Evolutionary conservation across 2,113 vertebrate genomes (phyloP).

Genomic region (Columbina picui): DNA sequence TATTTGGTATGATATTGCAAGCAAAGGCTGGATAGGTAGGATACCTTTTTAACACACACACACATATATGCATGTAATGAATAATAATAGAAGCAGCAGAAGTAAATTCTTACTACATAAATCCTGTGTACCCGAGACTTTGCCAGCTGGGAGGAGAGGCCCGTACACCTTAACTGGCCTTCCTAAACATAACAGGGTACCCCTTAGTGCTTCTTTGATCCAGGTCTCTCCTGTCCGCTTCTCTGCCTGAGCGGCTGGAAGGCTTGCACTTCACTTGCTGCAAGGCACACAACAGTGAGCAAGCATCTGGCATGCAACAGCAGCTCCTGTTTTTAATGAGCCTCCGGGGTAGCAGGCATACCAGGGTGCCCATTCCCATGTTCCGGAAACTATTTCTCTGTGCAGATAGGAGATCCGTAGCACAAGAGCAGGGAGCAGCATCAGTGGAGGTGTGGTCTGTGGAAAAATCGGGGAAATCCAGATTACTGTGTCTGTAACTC

Average conservation of each 20-base stretch:
- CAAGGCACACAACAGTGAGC: constrained; percentile 20
- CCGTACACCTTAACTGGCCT: not conserved
- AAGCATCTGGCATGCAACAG: constrained; percentile 18
- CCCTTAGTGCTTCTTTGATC: constrained; percentile 11
- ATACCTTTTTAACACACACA: not conserved
- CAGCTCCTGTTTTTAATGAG: not conserved
- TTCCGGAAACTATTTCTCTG: not conserved
- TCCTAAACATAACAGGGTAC: not conserved
- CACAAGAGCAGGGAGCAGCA: not conserved
- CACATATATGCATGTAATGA: not conserved
- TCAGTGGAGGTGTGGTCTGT: not conserved
- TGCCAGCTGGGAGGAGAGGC: constrained; percentile 27
- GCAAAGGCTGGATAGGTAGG: not conserved
- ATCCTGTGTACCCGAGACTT: not conserved
- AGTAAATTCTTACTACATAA: constrained; percentile 9
- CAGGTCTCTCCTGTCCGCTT: constrained; percentile 1
- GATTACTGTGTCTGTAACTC: not conserved
- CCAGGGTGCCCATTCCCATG: not conserved
- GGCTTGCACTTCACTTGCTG: not conserved
- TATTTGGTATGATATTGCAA: not conserved
- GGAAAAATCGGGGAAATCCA: constrained; percentile 25
- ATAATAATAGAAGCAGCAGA: not conserved
- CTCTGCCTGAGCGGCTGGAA: not conserved
- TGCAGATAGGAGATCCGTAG: not conserved
- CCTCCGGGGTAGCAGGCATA: not conserved